phyloP scores from a whole-genome alignment of 2,113 vertebrate genomes.

The Lepisosteus osseus region DNA sequence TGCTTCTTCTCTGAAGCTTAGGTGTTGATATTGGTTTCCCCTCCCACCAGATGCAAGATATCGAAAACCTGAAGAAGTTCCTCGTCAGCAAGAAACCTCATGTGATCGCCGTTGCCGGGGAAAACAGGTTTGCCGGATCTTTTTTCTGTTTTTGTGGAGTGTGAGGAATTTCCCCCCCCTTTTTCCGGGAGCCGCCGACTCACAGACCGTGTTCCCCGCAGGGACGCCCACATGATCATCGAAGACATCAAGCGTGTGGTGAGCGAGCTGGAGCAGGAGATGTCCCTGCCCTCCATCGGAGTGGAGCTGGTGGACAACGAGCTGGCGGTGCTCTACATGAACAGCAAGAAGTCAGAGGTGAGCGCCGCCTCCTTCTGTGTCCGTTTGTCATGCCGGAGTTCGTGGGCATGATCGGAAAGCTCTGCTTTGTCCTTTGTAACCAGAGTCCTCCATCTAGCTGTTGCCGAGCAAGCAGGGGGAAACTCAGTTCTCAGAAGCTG shows the following conservation, averaged over 20 bases:
- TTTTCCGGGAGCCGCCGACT: neutral
- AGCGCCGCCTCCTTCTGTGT: constrained; percentile 13
- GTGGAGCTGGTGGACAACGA: constrained; percentile 96
- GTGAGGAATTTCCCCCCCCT: no score
- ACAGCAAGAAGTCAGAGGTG: constrained; percentile 97
- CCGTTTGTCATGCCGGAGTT: no score
- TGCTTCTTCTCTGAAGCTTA: neutral
- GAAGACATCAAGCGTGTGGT: constrained; percentile 95
- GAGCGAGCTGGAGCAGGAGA: constrained; percentile 91
- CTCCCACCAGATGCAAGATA: constrained; percentile 75
- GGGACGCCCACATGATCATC: constrained; percentile 95
- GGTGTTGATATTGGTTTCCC: no score
- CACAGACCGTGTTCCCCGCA: constrained; percentile 37
- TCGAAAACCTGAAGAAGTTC: constrained; percentile 93
- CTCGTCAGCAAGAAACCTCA: constrained; percentile 93
- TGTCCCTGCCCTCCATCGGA: constrained; percentile 85
- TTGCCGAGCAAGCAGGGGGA: no score
- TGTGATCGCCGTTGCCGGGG: constrained; percentile 87
- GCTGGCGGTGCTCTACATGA: constrained; percentile 92
- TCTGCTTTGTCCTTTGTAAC: no score
- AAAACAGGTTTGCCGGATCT: constrained; percentile 75
- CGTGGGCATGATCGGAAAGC: no score
- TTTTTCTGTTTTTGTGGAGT: neutral
- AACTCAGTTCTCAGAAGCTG: no score
- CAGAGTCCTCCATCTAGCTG: neutral